Base-by-base conservation (phyloP, 2,113 vertebrate genomes). In the Apus apus region DNA sequence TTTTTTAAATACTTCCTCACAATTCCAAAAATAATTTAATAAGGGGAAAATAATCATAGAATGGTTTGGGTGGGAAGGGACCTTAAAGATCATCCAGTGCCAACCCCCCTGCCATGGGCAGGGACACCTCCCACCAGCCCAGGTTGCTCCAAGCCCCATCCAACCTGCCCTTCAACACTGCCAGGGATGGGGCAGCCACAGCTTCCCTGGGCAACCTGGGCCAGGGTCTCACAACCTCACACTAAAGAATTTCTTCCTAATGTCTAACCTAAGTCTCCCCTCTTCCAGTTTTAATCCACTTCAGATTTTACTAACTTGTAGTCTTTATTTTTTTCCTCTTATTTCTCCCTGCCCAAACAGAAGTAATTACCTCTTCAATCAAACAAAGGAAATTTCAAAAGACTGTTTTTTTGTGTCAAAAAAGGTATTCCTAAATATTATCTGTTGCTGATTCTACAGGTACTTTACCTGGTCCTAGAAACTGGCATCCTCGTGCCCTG, bases 401-500 rank as follows among this genome's bases (percentile, higher is more conserved):
- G 2, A 17, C 14, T 26, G 17, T 17, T 4, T 21, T 73, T 73
- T 38, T 54, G 45, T 79, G 6, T 67, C 12, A 89, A 36, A 38
- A 87, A 58, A 57, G 13, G 36, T 25, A 56, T n/a, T 64, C 45
- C 13, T 75, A 71, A 87, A 65, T 18, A n/a, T 5, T 48, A 23
- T 30, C n/a, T 36, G 21, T 4, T 53, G 34, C 40, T 61, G 81
- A 62, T 50, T 38, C 17, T 27, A 7, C 4, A 51, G 51, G 23
- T 25, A 18, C 72, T 65, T 96, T 95, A 98, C 98, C 98, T 96
- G 98, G 98, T 72, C 98, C 98, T 76, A 98, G 96, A 96, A 98
- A 98, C 94, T 98, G 98, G 96, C 98, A 98, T 73, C 98, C 98
- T 89, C 98, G 98, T 91, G 98, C 98, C 87, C 98, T 97, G 89